Base-by-base conservation (phyloP, 2,888 invertebrate species). In the Drosophila hamatofila region DNA sequence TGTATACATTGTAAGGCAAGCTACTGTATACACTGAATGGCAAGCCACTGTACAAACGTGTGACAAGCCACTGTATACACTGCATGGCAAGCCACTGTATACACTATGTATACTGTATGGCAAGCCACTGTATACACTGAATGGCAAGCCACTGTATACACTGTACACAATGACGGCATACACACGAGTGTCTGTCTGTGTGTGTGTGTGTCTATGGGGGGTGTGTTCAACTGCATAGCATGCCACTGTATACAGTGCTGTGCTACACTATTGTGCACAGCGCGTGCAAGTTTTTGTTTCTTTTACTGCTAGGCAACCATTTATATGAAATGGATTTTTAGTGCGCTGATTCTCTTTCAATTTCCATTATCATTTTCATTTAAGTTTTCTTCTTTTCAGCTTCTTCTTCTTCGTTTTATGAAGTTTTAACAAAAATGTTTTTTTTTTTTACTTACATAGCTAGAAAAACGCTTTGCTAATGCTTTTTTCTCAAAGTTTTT, bases 381-480 rank as follows among this genome's bases (percentile, higher is more conserved):
- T 68, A 46, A 25, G 21, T 30, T 35, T 14, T 46, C 1, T 16
- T 52, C 63, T 54, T 35, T 14, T 46, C 1, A 9, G 49, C 63
- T 54, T 42, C 16, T 46, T 42, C 49, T n/a, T 25, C n/a, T 44
- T 33, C 46, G 14, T 54, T 33, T 48, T 12, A 33, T 30, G 11
- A 30, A 30, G 18, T 30, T 41, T 42, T 61, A 78, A 79, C 73
- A 74, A 80, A 77, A 78, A 66, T 12, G 11, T 41, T 23, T 23
- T 23, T 44, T 46, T 25, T 46, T 25, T 48, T 60, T 52, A 65
- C 81, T 79, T 77, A 72, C 70, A 60, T 86, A 52, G 72, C 83
- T 81, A 69, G 68, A 69, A 82, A 83, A 84, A 78, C 85, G 82
- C 68, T 84, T 81, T 69, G 69, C 80, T 84, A 83, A 79, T 83